These are phyloP conservation scores for Cynopterus brachyotis DNA, from an alignment of 2,113 vertebrate genomes.

Conservation along the genomic window DNA sequence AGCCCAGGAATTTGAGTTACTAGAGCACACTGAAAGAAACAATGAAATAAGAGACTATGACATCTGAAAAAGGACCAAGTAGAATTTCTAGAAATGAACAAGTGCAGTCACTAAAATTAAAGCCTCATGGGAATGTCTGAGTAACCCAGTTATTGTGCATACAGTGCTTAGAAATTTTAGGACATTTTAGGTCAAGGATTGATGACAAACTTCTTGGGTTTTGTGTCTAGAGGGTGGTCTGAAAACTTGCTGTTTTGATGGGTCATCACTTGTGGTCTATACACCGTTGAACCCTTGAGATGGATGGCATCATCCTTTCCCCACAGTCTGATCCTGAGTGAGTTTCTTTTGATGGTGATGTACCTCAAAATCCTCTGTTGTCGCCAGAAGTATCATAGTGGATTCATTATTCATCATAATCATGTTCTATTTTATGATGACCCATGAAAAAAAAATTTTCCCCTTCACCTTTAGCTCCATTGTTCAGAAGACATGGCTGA, in stretches of 20 bases:
- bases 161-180: not conserved
- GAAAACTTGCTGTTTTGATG: not conserved
- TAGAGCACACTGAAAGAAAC: not conserved
- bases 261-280: not conserved
- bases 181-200: not conserved
- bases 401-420: not conserved
- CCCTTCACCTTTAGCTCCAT: not conserved
- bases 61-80: not conserved
- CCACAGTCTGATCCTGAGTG: not conserved
- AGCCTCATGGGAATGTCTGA: not conserved
- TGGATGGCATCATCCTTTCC: not conserved
- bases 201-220: not conserved
- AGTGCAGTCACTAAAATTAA: not conserved
- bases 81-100: not conserved
- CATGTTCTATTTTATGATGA: not conserved
- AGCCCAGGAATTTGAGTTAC: not conserved
- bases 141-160: rapidly evolving
- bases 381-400: not conserved
- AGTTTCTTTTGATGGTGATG: not conserved
- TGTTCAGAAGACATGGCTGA: not conserved
- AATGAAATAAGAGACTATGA: not conserved
- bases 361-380: not conserved
- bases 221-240: too few relatives aligned
- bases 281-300: not conserved
- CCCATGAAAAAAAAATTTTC: not conserved